phyloP scores from a whole-genome alignment of 1,140 invertebrate species.

The Chlorops oryzae region DNA sequence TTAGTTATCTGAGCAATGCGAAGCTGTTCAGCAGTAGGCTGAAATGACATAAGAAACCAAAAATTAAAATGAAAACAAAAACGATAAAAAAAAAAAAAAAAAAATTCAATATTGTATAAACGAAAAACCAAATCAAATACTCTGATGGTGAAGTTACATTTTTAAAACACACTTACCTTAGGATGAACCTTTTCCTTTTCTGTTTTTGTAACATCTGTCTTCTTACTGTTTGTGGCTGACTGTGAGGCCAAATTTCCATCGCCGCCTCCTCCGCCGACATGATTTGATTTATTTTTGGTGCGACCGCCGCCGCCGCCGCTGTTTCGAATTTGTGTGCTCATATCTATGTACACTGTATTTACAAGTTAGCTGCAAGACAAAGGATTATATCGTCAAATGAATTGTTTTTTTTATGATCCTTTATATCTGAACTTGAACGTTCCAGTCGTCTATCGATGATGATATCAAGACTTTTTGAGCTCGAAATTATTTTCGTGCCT shows the following conservation, averaged over 20 bases:
- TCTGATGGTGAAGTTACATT: not conserved
- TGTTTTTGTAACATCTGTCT: slow-evolving; percentile 44
- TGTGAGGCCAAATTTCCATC: slow-evolving; percentile 23
- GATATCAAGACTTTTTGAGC: no score
- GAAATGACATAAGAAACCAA: slow-evolving; percentile 2
- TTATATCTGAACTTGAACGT: no score
- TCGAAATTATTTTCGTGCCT: no score
- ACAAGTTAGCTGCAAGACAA: slow-evolving; percentile 45
- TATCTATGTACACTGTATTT: slow-evolving; percentile 50
- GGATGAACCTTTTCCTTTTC: slow-evolving; percentile 46
- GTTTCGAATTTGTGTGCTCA: slow-evolving; percentile 49
- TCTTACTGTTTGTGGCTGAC: slow-evolving; percentile 26
- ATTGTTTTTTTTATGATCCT: no score
- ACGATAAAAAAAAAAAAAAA: not conserved
- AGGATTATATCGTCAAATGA: not conserved
- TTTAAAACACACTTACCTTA: slow-evolving; percentile 20
- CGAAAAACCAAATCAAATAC: no score
- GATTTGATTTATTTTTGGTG: slow-evolving; percentile 46
- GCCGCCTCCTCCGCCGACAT: slow-evolving; percentile 27
- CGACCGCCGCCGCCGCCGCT: slow-evolving; percentile 40
- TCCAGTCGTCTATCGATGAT: no score
- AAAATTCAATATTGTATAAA: no score
- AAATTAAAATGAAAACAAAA: not conserved
- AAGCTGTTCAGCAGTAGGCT: slow-evolving; percentile 55
- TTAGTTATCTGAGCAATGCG: slow-evolving; percentile 66